Conservation (phyloP, 2,888 invertebrate species). For the Monoplex corrugatus region DNA sequence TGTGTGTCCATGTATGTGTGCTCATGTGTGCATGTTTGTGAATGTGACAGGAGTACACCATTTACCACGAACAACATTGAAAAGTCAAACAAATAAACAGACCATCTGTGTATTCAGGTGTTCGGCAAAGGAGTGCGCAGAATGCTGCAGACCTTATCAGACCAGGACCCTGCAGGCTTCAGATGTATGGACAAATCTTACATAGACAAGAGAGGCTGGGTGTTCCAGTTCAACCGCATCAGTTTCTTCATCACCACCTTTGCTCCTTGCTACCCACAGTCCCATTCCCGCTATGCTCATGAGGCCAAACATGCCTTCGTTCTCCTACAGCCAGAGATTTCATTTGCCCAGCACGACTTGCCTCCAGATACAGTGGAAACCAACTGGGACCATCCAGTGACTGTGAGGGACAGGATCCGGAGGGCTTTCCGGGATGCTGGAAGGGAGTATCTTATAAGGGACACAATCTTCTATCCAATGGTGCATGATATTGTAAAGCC, state of each 20-base stretch:
- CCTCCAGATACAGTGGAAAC: slow-evolving; percentile 72
- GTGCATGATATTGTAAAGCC: slow-evolving; percentile 72
- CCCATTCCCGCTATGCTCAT: slow-evolving; percentile 70
- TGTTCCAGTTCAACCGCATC: slow-evolving; percentile 74
- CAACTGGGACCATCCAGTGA: slow-evolving; percentile 73
- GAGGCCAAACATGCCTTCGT: slow-evolving; percentile 70
- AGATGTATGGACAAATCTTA: slow-evolving; percentile 72
- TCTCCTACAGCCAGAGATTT: slow-evolving; percentile 77
- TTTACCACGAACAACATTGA: too few relatives aligned
- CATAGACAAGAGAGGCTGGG: slow-evolving; percentile 71
- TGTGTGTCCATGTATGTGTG: too few relatives aligned
- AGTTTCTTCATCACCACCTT: slow-evolving; percentile 78
- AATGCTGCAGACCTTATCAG: slow-evolving; percentile 67
- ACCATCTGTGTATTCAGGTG: slow-evolving; percentile 57
- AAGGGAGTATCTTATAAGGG: slow-evolving; percentile 68
- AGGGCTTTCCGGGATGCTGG: slow-evolving; percentile 72
- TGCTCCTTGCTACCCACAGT: slow-evolving; percentile 74
- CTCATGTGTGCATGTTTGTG: not conserved
- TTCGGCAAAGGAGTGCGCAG: slow-evolving; percentile 69
- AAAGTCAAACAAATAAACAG: too few relatives aligned
- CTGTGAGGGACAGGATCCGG: slow-evolving; percentile 74
- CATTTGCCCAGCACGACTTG: slow-evolving; percentile 76
- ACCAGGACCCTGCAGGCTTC: slow-evolving; percentile 65
- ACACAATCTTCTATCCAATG: slow-evolving; percentile 69
- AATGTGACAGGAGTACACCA: too few relatives aligned